Evolutionary conservation across 92 coral and sea anemone genomes (phyloP), one percentile per base, ranked within the genome.

Genomic region (Isaurus tuberculatus): DNA sequence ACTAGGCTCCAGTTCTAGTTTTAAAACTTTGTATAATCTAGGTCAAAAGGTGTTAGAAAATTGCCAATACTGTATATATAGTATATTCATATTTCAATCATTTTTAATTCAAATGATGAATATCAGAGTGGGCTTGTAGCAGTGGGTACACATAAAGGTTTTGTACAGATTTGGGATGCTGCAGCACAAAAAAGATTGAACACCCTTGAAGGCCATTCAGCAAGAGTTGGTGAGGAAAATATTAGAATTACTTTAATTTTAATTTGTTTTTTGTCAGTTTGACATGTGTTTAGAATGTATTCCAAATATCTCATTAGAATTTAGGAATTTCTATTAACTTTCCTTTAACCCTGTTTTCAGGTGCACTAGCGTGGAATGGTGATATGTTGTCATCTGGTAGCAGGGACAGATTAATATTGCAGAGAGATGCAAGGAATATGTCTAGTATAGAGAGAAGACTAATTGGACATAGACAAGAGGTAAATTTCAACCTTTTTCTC

Each of bases 141-240:
- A 46, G 99, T 97, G 23, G 99, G 99, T 13, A 97, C 99, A 1
- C 98, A 97, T 77, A 95, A 95, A 67, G 99, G 99, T n/a, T 89
- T 97, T 63, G 99, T 97, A 23, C 99, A 97, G 84, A 97, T 97
- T 75, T 97, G 99, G 99, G 99, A 97, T 67, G 99, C 99, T 20
- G 83, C 89, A 29, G 98, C 99, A 9, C 99, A 94, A 73, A 97
- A 97, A 68, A 69, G 92, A 28, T 86, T 97, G 14, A 90, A 94
- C 32, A 87, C 99, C 2, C 80, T 97, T 73, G 98, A 92, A 72
- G 99, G 99, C 3, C 99, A 97, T 70, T 92, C 99, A 2, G 99
- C 99, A 25, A 90, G 99, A 89, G 97, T 97, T 87, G 99, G 99
- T 94, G 66, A 86, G 98, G 28, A 57, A 30, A 0, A 13, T 71